Percentiles rank a stretch among this genome's conserved stretches.
phyloP scores from a whole-genome alignment of 1,140 invertebrate species.

The Octopus sinensis region DNA sequence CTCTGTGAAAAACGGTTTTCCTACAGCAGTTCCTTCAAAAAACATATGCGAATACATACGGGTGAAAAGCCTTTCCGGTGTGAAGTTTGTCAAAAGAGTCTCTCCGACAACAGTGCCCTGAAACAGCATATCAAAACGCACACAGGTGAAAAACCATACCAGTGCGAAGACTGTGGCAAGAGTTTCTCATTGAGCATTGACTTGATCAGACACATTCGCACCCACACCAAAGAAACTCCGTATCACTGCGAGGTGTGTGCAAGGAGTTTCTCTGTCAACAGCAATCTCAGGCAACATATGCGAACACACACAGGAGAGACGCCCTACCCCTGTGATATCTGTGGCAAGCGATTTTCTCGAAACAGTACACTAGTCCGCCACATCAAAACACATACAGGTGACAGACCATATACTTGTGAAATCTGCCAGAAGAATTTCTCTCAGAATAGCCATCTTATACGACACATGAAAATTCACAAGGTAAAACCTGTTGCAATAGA shows the following conservation, averaged over 20 bases:
- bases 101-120: too few species aligned
- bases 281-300: conserved; percentile 35
- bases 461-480: conserved; percentile 32
- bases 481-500: too few species aligned
- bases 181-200: not conserved
- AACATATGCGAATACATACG: too few species aligned
- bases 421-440: conserved; percentile 26
- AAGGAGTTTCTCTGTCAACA: conserved; percentile 27
- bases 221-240: conserved; percentile 21
- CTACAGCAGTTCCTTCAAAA: too few species aligned
- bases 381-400: conserved; percentile 22
- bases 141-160: not conserved
- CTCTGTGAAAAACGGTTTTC: too few species aligned
- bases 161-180: not conserved
- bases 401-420: conserved; percentile 25
- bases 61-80: too few species aligned
- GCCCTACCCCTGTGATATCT: conserved; percentile 83
- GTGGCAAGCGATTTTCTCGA: conserved; percentile 80
- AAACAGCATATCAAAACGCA: too few species aligned
- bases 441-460: conserved; percentile 16
- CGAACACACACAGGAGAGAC: conserved; percentile 74
- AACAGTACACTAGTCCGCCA: conserved; percentile 28
- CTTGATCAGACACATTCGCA: conserved; percentile 71
- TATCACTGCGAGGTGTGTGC: conserved; percentile 31
- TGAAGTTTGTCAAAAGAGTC: too few species aligned